Percentiles rank a stretch among this genome's conserved stretches.
phyloP scores from a whole-genome alignment of 2,113 vertebrate genomes.

The Craseonycteris thonglongyai region DNA sequence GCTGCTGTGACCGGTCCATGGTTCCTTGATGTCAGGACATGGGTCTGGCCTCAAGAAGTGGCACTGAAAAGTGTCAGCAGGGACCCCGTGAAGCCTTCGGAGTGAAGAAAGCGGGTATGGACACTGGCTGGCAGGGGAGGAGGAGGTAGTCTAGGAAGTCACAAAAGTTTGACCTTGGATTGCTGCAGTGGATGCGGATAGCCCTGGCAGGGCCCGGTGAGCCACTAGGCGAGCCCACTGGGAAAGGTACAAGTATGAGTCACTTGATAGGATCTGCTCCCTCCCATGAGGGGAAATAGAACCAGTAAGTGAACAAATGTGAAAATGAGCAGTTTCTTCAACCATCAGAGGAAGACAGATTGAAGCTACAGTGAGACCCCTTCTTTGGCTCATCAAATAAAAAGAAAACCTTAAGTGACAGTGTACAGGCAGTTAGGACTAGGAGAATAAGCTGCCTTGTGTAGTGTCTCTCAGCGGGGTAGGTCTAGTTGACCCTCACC shows the following conservation, averaged over 20 bases:
- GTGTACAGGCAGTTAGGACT: background rate
- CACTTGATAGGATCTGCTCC: background rate
- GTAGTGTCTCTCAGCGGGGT: background rate
- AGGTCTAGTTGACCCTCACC: background rate
- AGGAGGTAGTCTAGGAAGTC: background rate
- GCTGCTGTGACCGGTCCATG: background rate
- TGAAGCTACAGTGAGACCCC: background rate
- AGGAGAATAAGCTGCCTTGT: background rate
- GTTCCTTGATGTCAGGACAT: background rate
- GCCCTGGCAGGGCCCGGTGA: background rate
- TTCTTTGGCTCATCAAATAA: background rate
- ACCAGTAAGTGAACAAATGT: slow-evolving; percentile 4
- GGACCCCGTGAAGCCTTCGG: background rate
- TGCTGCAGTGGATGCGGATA: background rate
- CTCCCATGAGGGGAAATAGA: background rate
- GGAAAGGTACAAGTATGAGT: background rate
- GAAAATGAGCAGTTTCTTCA: slow-evolving; percentile 7
- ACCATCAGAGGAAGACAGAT: background rate
- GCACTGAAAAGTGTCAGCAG: background rate
- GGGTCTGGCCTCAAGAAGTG: background rate
- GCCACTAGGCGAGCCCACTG: background rate
- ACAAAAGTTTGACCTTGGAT: background rate
- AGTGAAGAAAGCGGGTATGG: background rate
- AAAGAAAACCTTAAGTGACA: background rate
- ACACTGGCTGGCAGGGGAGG: background rate